Percentiles rank a stretch among this genome's conserved stretches.
Evolutionary conservation across 2,888 invertebrate genomes (phyloP).

Genomic region (Lasioglossum vierecki): DNA sequence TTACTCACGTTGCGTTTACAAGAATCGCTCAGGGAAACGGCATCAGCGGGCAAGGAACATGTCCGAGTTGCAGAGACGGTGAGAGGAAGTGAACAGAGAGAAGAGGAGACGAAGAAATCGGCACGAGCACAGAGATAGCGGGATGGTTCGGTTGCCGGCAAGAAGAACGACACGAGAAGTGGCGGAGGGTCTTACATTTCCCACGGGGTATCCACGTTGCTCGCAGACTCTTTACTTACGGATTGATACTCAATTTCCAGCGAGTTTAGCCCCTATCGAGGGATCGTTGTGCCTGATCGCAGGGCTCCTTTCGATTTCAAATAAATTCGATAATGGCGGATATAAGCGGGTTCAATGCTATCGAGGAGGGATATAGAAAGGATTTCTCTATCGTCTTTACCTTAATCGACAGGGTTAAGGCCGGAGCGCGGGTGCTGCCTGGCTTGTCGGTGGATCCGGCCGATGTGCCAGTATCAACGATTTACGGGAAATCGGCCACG

Average conservation of each 20-base stretch:
- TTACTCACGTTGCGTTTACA: slow-evolving; percentile 47
- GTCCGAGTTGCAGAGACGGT: slow-evolving; percentile 13
- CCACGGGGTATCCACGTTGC: slow-evolving; percentile 70
- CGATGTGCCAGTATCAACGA: slow-evolving; percentile 18
- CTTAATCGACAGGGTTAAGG: slow-evolving; percentile 64
- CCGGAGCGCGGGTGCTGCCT: slow-evolving; percentile 18
- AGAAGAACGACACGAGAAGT: slow-evolving; percentile 27
- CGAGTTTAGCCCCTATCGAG: slow-evolving; percentile 80
- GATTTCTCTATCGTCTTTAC: slow-evolving; percentile 66
- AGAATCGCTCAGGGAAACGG: slow-evolving; percentile 20
- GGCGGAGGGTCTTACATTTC: slow-evolving; percentile 67
- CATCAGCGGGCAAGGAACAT: slow-evolving; percentile 29
- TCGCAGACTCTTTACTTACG: slow-evolving; percentile 80
- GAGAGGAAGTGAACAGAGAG: neutral
- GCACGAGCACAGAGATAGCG: slow-evolving; percentile 24
- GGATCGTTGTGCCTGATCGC: slow-evolving; percentile 78
- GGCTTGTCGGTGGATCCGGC: slow-evolving; percentile 47
- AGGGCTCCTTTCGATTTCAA: slow-evolving; percentile 71
- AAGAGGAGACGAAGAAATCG: slow-evolving; percentile 30
- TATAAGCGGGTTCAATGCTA: slow-evolving; percentile 47
- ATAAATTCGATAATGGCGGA: slow-evolving; percentile 76
- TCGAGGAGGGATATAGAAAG: slow-evolving; percentile 47
- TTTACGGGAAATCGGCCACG: neutral
- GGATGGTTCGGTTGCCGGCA: slow-evolving; percentile 1
- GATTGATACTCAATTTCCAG: slow-evolving; percentile 83